Conservation (phyloP, 2,888 invertebrate genomes). For the Ormyrus thymus region DNA sequence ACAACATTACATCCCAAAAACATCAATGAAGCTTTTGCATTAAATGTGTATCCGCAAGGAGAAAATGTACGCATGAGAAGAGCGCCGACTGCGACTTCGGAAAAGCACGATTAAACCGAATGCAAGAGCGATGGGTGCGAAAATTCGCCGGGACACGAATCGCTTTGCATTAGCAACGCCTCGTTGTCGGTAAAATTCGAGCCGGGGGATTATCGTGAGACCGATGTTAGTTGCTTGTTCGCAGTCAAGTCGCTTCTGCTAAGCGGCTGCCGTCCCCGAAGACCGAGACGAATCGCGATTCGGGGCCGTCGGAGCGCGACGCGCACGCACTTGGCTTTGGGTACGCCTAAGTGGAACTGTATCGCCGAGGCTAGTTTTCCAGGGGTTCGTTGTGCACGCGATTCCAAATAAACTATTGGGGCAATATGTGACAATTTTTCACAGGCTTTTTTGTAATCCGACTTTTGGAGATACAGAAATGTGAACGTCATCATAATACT, state of each 20-base stretch:
- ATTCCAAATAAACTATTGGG: neutral
- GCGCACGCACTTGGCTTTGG: slow-evolving; percentile 5
- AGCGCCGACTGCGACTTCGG: no score
- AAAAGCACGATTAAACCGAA: slow-evolving; percentile 34
- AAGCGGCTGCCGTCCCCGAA: slow-evolving; percentile 58
- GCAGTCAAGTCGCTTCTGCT: slow-evolving; percentile 72
- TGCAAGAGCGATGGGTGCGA: slow-evolving; percentile 31
- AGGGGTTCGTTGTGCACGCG: neutral
- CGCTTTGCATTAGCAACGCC: slow-evolving; percentile 61
- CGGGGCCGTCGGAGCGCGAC: slow-evolving; percentile 59
- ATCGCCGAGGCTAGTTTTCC: slow-evolving; percentile 1
- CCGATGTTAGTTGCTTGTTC: slow-evolving; percentile 70
- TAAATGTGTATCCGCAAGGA: no score
- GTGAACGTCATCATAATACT: no score
- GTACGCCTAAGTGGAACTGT: neutral
- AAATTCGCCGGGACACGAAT: slow-evolving; percentile 35
- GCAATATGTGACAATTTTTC: slow-evolving; percentile 20
- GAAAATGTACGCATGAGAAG: no score
- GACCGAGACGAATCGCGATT: slow-evolving; percentile 67
- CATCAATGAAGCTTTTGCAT: no score
- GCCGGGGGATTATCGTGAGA: slow-evolving; percentile 71
- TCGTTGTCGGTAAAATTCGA: slow-evolving; percentile 57
- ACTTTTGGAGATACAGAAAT: no score
- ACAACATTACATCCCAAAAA: no score
- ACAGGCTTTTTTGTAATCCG: neutral